Base-by-base conservation (phyloP, 2,113 vertebrate species). In the Catharus bicknelli region DNA sequence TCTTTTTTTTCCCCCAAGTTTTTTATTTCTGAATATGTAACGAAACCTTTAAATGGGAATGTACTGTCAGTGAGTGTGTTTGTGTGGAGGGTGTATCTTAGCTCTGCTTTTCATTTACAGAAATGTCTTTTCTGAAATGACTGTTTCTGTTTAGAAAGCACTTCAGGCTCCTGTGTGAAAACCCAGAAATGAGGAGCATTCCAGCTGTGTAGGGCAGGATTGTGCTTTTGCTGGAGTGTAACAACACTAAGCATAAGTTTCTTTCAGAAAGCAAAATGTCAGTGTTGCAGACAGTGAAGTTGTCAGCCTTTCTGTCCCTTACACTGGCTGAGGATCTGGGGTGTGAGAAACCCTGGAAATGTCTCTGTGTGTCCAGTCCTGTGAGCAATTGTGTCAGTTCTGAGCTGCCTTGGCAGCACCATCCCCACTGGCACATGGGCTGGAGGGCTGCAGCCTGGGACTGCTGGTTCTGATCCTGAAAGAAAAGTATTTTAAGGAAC, bases 401-500 rank as follows among this genome's bases (percentile, higher is more conserved):
- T 1, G 10, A 34, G 72, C 78, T 80, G 78, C 70, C 82, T 90
- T 94, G 96, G 94, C 93, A 90, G 6, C 76, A 3, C 40, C n/a
- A 0, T 47, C 72, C 69, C 81, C 47, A 8, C 13, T 88, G 88
- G 92, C 88, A 73, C 87, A 38, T 3, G 92, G 66, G 82, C 83
- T 76, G 10, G 13, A 43, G 91, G 54, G 76, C 86, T 89, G 86
- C 43, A 83, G 75, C 69, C 66, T 26, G 82, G 81, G 32, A 90
- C 90, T 91, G 84, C 72, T 34, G 45, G 87, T 94, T 79, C 87
- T 79, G 74, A 88, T 79, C 81, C 75, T n/a, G 79, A 61, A 79
- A 93, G 81, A 38, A 36, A 87, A 93, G 38, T 87, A 58, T 88
- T 95, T 80, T 82, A 90, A 94, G 91, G 91, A 95, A 92, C 95